Conservation (phyloP, 2,113 vertebrate species). For the Chrysemys picta region DNA sequence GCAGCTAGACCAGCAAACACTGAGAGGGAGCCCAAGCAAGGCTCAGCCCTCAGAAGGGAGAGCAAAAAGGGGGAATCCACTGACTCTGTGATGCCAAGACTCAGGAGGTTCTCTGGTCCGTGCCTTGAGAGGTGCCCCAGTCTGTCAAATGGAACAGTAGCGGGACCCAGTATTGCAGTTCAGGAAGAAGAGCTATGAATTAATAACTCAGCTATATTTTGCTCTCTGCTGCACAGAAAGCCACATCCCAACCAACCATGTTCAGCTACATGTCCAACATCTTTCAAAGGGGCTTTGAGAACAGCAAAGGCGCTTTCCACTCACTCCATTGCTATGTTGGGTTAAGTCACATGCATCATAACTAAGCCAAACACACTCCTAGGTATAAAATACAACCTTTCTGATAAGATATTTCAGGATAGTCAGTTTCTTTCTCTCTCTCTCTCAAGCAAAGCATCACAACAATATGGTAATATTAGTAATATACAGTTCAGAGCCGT, state of each 20-base stretch:
- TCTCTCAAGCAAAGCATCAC: conserved; percentile 54
- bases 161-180: background rate
- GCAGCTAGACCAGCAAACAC: background rate
- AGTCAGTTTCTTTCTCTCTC: background rate
- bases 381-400: conserved; percentile 36
- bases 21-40: background rate
- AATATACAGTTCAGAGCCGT: background rate
- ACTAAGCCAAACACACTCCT: background rate
- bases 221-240: background rate
- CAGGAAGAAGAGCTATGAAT: conserved; percentile 4
- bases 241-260: background rate
- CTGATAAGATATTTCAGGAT: conserved; percentile 41
- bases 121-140: conserved; percentile 2
- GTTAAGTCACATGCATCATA: conserved; percentile 33
- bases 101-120: background rate
- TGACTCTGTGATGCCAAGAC: background rate
- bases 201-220: background rate
- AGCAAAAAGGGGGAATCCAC: background rate
- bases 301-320: background rate
- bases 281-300: background rate
- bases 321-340: background rate
- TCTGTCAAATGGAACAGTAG: background rate
- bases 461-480: conserved; percentile 28
- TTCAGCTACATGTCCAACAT: background rate
- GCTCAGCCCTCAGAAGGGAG: background rate